These are phyloP conservation scores for Catostomus latipinnis DNA, from an alignment of 2,797 vertebrate genomes.

Conservation along the genomic window DNA sequence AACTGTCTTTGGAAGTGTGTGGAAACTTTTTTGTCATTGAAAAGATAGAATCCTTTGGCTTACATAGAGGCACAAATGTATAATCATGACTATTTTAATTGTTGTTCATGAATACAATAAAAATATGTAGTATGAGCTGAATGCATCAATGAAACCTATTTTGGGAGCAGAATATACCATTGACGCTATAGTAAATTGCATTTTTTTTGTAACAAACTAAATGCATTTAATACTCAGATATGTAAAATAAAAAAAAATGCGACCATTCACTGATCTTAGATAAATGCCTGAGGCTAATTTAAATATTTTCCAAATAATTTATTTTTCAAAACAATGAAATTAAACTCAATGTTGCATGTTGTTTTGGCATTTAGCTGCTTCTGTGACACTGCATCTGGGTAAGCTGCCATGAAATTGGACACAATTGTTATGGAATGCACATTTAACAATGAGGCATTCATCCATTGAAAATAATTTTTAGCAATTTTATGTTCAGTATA, in stretches of 20 bases:
- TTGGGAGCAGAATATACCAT: too few species aligned
- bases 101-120: constrained; percentile 1
- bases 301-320: neutral
- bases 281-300: too few species aligned
- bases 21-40: neutral
- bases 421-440: constrained; percentile 29
- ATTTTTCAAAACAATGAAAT: neutral
- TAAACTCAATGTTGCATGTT: neutral
- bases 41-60: neutral
- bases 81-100: neutral
- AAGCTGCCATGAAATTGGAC: constrained; percentile 30
- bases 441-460: constrained; percentile 20
- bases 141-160: too few species aligned
- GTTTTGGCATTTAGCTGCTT: constrained; percentile 26
- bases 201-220: too few species aligned
- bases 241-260: too few species aligned
- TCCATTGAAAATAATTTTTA: neutral
- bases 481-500: constrained; percentile 13
- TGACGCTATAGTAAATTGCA: too few species aligned
- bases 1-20: neutral
- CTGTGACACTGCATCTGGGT: constrained; percentile 7
- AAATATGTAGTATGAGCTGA: neutral
- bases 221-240: too few species aligned
- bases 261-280: too few species aligned
- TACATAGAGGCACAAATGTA: neutral